A percentile compares a stretch with the other conserved stretches of the same genome.
Evolutionary conservation across 2,797 vertebrate species (phyloP).

Genomic region (Hemitrygon akajei): DNA sequence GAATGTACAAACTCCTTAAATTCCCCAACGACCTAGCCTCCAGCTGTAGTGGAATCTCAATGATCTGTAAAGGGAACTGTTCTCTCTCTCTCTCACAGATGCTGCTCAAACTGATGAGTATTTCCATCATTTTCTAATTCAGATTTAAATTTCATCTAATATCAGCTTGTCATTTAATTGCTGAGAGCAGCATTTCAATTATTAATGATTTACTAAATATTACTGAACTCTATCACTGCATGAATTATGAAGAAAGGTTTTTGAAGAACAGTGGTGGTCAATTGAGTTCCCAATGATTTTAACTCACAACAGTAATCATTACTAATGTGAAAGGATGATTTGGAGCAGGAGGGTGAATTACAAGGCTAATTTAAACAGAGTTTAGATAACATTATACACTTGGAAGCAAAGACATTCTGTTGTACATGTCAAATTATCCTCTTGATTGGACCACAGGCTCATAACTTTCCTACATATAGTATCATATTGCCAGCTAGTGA

Average conservation of each 20-base stretch:
- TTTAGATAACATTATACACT: slow-evolving; percentile 15
- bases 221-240: not conserved
- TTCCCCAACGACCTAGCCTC: too few species aligned
- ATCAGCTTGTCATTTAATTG: not conserved
- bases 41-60: too few species aligned
- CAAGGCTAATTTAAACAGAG: not conserved
- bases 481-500: not conserved
- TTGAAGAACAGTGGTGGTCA: not conserved
- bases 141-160: not conserved
- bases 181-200: not conserved
- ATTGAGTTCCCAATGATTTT: not conserved
- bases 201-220: not conserved
- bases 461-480: not conserved
- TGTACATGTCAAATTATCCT: not conserved
- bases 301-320: not conserved
- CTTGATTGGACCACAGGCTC: not conserved
- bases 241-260: not conserved
- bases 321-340: not conserved
- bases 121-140: too few species aligned
- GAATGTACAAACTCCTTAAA: too few species aligned
- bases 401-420: not conserved
- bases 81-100: too few species aligned
- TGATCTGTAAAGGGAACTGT: too few species aligned
- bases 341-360: not conserved
- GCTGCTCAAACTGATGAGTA: too few species aligned